Base-by-base conservation (phyloP, 2,797 vertebrate species). In the Tenualosa thibaudeaui region DNA sequence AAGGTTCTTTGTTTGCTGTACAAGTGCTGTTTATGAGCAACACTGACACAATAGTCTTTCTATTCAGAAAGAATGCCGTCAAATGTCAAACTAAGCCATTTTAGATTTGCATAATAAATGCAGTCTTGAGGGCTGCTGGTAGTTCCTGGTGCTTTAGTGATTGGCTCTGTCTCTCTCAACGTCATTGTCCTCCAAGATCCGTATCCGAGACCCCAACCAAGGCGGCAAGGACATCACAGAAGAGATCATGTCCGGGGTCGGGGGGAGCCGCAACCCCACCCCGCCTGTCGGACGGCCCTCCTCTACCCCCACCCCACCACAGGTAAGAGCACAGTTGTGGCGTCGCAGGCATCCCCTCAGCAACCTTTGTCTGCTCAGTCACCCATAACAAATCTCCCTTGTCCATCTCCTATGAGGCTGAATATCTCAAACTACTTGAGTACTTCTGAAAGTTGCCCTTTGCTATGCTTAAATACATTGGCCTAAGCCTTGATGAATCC, bases 141-240 rank as follows among this genome's bases (percentile, higher is more conserved):
- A 81, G 87, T 91, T 85, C 81, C 53, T 24, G 53, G 81, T 65
- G 87, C 92, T 93, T 93, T 93, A 94, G 93, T 91, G 87, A 91
- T 91, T 82, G 89, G 65, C 91, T 82, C 86, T 87, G 83, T 51
- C 12, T 85, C 91, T 87, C 85, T 78, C 71, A 22, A 89, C 87
- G 86, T 86, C 88, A 90, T 93, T 95, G 91, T 92, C 88, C 90
- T 93, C 86, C 0, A 90, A 99, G 98, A 99, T 99, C 94, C 97
- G 98, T 91, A 99, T 99, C 91, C 95, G 98, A 88, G 98, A 99
- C 94, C 98, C 98, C 85, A 99, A 98, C 94, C 98, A 99, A 93
- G 98, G 98, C 3, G 98, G 98, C 89, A 97, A 95, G 94, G 98
- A 99, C 89, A 98, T 99, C 94, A 99, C 98, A 1, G 98, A 99